Conservation (phyloP, 2,797 vertebrate genomes). For the Lithobates sylvaticus region DNA sequence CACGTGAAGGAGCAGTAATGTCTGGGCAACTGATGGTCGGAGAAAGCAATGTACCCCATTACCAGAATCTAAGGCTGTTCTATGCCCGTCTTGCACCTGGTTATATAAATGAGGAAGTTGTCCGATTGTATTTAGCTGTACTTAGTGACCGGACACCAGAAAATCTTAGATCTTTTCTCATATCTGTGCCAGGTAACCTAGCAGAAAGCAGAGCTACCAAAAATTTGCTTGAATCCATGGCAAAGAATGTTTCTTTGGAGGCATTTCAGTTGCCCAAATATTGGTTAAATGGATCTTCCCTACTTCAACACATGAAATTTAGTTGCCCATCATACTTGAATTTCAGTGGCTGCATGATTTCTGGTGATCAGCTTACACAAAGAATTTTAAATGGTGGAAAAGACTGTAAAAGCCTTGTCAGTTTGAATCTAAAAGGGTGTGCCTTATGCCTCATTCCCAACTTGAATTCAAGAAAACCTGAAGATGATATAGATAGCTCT, state of each 20-base stretch:
- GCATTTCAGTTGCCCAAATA: conserved; percentile 92
- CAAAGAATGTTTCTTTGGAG: conserved; percentile 83
- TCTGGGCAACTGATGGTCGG: conserved; percentile 95
- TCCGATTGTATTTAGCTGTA: conserved; percentile 92
- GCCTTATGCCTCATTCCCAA: conserved; percentile 85
- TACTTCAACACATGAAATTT: conserved; percentile 87
- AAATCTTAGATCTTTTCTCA: conserved; percentile 89
- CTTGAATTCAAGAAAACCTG: conserved; percentile 79
- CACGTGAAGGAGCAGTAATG: conserved; percentile 87
- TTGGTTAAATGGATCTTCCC: conserved; percentile 87
- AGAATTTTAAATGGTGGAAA: conserved; percentile 79
- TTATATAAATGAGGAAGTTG: conserved; percentile 90
- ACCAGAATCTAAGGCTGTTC: conserved; percentile 92
- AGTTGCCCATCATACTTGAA: conserved; percentile 91
- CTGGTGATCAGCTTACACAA: conserved; percentile 86
- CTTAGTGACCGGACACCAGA: conserved; percentile 92
- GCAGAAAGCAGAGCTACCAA: conserved; percentile 81
- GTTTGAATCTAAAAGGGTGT: conserved; percentile 92
- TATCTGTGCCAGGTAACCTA: conserved; percentile 90
- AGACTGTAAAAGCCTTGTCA: conserved; percentile 84
- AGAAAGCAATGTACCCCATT: conserved; percentile 97
- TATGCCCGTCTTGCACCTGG: conserved; percentile 93
- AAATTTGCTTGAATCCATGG: conserved; percentile 81
- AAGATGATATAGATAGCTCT: conserved; percentile 86
- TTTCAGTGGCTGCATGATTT: conserved; percentile 88